Percentiles rank a stretch among this genome's conserved stretches.
phyloP scores from a whole-genome alignment of 2,113 vertebrate genomes.

The Pipra filicauda region DNA sequence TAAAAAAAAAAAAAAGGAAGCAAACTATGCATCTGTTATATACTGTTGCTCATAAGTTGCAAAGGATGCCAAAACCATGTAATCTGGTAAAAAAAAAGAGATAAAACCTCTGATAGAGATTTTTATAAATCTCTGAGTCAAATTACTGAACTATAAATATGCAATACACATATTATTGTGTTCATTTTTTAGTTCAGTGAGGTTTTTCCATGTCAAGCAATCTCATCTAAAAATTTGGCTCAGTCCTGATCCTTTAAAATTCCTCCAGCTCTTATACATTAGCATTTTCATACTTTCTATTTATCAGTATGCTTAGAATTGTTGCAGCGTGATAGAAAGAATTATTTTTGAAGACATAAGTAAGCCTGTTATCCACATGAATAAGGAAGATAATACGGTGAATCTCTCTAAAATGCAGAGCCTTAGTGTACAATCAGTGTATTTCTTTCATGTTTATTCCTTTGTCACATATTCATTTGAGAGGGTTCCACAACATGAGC shows the following conservation, averaged over 20 bases:
- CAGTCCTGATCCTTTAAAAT: slow-evolving; percentile 47
- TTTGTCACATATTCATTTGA: slow-evolving; percentile 55
- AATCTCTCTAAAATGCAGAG: slow-evolving; percentile 55
- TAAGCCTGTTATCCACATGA: slow-evolving; percentile 69
- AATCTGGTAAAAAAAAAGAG: background rate
- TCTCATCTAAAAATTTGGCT: slow-evolving; percentile 57
- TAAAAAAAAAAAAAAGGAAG: background rate
- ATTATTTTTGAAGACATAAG: slow-evolving; percentile 64
- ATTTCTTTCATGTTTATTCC: slow-evolving; percentile 65
- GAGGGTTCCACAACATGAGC: slow-evolving; percentile 38
- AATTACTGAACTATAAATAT: slow-evolving; percentile 47
- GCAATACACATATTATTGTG: background rate
- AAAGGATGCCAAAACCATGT: background rate
- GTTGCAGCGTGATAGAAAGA: slow-evolving; percentile 49
- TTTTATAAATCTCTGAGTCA: slow-evolving; percentile 21
- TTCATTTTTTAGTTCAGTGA: slow-evolving; percentile 7
- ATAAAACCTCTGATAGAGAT: background rate
- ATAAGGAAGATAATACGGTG: slow-evolving; percentile 48
- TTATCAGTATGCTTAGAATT: slow-evolving; percentile 43
- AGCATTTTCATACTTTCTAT: slow-evolving; percentile 53
- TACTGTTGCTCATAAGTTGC: background rate
- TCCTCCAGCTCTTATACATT: slow-evolving; percentile 25
- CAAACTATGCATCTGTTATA: background rate
- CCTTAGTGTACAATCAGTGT: slow-evolving; percentile 49
- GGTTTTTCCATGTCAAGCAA: slow-evolving; percentile 44